phyloP scores from a whole-genome alignment of 2,113 vertebrate species.

The Alaudala cheleensis region DNA sequence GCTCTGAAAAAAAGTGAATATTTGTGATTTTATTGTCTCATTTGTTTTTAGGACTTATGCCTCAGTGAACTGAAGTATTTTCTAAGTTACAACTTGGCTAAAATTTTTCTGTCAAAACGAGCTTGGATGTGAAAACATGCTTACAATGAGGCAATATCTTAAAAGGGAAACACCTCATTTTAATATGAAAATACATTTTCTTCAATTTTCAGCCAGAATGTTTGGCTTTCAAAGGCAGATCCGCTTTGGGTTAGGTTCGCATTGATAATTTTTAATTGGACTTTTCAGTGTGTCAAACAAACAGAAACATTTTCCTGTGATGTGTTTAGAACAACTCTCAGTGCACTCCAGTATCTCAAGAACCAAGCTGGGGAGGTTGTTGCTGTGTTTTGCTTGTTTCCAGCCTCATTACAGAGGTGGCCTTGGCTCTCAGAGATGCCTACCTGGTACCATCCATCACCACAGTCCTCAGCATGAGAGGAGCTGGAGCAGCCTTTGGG shows the following conservation, averaged over 20 bases:
- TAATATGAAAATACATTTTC: not conserved
- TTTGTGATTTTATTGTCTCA: not conserved
- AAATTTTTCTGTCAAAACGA: not conserved
- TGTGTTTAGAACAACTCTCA: not conserved
- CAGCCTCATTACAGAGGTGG: not conserved
- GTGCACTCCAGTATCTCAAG: not conserved
- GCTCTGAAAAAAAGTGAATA: not conserved
- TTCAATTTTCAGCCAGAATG: not conserved
- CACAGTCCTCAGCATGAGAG: not conserved
- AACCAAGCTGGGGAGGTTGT: not conserved
- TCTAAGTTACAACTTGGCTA: not conserved
- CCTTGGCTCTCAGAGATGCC: not conserved
- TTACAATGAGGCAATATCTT: not conserved
- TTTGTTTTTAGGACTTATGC: not conserved
- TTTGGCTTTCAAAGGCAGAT: not conserved
- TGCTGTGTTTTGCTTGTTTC: not conserved
- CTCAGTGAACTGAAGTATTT: not conserved
- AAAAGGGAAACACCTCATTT: not conserved
- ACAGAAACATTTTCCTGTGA: not conserved
- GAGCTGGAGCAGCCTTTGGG: not conserved
- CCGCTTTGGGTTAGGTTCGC: rapidly evolving
- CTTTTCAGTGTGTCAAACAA: not conserved
- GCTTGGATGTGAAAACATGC: not conserved
- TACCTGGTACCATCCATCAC: not conserved
- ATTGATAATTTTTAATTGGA: not conserved